Base-by-base conservation (phyloP, 2,797 vertebrate species). In the Myotis findleyi region DNA sequence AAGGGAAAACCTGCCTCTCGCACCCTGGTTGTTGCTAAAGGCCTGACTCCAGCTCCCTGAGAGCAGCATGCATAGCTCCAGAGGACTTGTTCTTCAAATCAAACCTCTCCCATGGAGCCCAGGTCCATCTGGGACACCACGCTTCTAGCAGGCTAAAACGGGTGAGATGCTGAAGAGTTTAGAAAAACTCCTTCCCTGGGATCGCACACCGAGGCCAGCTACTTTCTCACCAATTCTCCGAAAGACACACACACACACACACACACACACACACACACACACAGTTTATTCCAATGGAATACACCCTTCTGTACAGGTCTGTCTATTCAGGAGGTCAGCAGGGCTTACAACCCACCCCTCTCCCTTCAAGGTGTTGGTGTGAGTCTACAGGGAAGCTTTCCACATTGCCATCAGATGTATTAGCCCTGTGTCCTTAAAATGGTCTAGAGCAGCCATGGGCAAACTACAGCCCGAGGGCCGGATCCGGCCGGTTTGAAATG, bases 51-150 rank as follows among this genome's bases (percentile, higher is more conserved):
- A 38, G 7, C 10, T 75, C 92, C 76, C 86, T 27, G 38, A 89
- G 82, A 87, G 33, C 13, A 59, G 17, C 51, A 90, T 51, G 83
- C 97, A 95, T 53, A 91, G 91, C 88, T 72, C 21, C 10, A 68
- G 82, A 33, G 89, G 38, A 83, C n/a, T 72, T 21, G 47, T 51
- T 66, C 72, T 81, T 6, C 55, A 71, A 36, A 69, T 57, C 44
- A 33, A 94, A 72, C 71, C 80, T 55, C 30, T 69, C 62, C 17
- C 41, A 5, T 3, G 75, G 51, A 87, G 77, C 5, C 30, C 21
- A 11, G 27, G 47, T 41, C 75, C 77, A 7, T 41, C 64, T 3
- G 3, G 21, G 36, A 72, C 2, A 36, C 21, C 9, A 86, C 14
- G 62, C 27, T 49, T 77, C 4, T 3, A 17, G 13, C 5, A 18